Conservation (phyloP, 2,113 vertebrate species). For the Gobiocypris rarus region DNA sequence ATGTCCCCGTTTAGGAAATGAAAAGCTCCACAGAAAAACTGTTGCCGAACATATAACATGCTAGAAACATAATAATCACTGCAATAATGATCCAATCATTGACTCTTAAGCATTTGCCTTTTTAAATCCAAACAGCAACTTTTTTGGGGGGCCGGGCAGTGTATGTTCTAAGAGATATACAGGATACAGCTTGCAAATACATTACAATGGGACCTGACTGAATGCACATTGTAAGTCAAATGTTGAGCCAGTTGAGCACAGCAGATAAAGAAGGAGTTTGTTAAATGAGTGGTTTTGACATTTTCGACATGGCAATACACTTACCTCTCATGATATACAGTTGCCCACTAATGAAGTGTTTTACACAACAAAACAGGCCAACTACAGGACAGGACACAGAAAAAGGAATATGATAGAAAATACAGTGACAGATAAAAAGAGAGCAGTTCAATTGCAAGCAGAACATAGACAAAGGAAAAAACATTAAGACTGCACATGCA, state of each 20-base stretch:
- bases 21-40: no score
- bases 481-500: not conserved
- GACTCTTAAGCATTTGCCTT: no score
- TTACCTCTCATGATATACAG: slow-evolving; percentile 99
- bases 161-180: not conserved
- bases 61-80: no score
- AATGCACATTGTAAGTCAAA: not conserved
- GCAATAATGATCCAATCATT: no score
- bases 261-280: not conserved
- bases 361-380: slow-evolving; percentile 99
- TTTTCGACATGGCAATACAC: slow-evolving; percentile 60
- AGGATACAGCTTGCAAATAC: not conserved
- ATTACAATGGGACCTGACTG: not conserved
- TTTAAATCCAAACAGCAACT: no score
- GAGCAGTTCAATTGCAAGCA: slow-evolving; percentile 33
- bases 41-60: no score
- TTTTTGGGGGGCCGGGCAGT: no score
- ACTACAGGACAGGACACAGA: slow-evolving; percentile 76
- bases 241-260: not conserved
- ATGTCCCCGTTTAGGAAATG: no score
- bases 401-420: slow-evolving; percentile 52
- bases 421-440: slow-evolving; percentile 58
- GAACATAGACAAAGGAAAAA: slow-evolving; percentile 33
- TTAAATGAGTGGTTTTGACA: not conserved
- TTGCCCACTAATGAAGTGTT: slow-evolving; percentile 98